Evolutionary conservation across 2,888 invertebrate species (phyloP).

Genomic region (Apeira syringaria): DNA sequence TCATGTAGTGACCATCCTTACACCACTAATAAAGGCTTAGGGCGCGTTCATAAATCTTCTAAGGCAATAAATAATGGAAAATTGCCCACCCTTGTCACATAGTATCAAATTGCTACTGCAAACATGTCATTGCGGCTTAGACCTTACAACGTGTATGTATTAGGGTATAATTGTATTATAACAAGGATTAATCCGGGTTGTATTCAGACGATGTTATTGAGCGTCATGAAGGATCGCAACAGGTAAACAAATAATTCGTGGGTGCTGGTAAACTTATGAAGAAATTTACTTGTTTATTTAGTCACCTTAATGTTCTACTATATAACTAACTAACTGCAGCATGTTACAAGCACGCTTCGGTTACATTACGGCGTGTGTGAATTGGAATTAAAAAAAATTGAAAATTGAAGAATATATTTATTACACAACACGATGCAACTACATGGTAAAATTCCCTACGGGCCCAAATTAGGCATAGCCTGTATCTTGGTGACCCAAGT

Average conservation of each 20-base stretch:
- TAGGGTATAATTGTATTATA: constrained; percentile 28
- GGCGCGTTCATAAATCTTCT: constrained; percentile 59
- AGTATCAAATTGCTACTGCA: constrained; percentile 63
- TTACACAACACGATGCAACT: too few relatives aligned
- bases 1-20: constrained; percentile 26
- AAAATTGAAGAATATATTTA: too few relatives aligned
- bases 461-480: too few relatives aligned
- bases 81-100: constrained; percentile 71
- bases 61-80: constrained; percentile 70
- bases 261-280: constrained; percentile 1
- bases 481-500: too few relatives aligned
- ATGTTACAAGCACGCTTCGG: too few relatives aligned
- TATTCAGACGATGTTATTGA: constrained; percentile 10
- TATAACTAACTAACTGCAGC: too few relatives aligned
- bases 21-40: constrained; percentile 56
- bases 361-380: too few relatives aligned
- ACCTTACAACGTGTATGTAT: constrained; percentile 21
- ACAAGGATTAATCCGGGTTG: constrained; percentile 29
- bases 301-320: too few relatives aligned
- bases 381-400: too few relatives aligned
- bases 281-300: too few relatives aligned
- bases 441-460: too few relatives aligned
- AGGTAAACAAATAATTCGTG: constrained; percentile 18
- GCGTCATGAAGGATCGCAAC: constrained; percentile 23
- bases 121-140: constrained; percentile 42